These are phyloP conservation scores for Mactromeris polynyma DNA, from an alignment of 2,888 invertebrate genomes.

Conservation along the genomic window DNA sequence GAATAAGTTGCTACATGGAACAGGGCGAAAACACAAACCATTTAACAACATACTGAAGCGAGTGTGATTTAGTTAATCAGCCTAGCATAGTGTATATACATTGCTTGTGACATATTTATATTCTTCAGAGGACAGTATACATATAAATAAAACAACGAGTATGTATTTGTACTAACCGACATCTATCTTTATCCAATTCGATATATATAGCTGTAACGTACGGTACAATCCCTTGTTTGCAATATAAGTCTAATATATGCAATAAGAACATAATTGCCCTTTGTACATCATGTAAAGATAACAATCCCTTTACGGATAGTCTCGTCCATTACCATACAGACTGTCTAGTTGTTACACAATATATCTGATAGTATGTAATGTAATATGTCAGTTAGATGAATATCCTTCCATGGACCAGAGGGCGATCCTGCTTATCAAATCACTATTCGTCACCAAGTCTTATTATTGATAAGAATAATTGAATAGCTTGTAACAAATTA, in stretches of 20 bases:
- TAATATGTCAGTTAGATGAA: not conserved
- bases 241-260: not conserved
- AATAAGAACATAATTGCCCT: not conserved
- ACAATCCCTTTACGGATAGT: not conserved
- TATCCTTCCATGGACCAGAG: not conserved
- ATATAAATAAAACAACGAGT: no score
- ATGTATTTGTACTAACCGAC: no score
- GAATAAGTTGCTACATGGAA: no score
- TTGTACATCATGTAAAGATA: no score
- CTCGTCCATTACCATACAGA: not conserved
- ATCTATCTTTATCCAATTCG: no score
- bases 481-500: not conserved
- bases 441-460: not conserved
- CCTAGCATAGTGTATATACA: no score
- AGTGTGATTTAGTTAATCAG: no score
- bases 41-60: no score
- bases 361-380: not conserved
- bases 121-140: no score
- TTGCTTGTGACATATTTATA: no score
- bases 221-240: not conserved
- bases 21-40: no score
- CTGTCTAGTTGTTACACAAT: not conserved
- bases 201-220: not conserved
- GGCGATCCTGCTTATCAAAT: not conserved
- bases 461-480: not conserved